Evolutionary conservation across 1,140 invertebrate species (phyloP), one percentile per base, ranked within the genome.

Genomic region (Lepidurus apus): DNA sequence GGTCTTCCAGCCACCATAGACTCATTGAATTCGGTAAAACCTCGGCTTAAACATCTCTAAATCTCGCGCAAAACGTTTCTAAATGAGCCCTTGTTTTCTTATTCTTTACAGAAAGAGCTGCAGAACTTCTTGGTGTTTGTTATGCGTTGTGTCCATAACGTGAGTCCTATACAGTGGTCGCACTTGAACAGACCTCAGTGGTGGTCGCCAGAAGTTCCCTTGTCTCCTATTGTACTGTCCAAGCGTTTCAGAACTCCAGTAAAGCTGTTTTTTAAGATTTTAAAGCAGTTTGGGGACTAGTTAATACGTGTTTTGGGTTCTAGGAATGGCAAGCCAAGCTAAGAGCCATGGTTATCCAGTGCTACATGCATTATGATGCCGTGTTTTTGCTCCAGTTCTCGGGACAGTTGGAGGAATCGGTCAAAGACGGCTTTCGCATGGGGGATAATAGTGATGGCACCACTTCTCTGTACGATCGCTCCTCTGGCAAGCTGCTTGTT

Each of bases 391-490:
- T 92, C 77, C 87, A 90, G 74, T 92, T 92, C 83, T 92, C 90
- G 79, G 89, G 89, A 17, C 89, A 91, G 79, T 86, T 92, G 42
- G 87, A 90, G 10, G 86, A 89, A 8, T 90, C 90, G 84, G 89
- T 90, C 26, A 88, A 86, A 3, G 87, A 89, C 42, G 87, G 88
- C 79, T 85, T 92, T 75, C 77, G 47, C 76, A 92, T 91, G 84
- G 89, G 91, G 17, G 90, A 91, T 81, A 91, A 92, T 83, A 89
- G 88, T 81, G 91, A 92, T 81, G 90, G 89, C 26, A 92, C 91
- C 1, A 92, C 91, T 17, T 91, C 91, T 77, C 85, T 92, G 34
- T 91, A 90, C 81, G 88, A 90, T 80, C 88, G 88, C 81, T 87
- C 87, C 73, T 89, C 87, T 75, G 88, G 89, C 79, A 89, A 90